A percentile compares a stretch with the other conserved stretches of the same genome.
Evolutionary conservation across 2,113 vertebrate species (phyloP).

Genomic region (Oncorhynchus clarkii): DNA sequence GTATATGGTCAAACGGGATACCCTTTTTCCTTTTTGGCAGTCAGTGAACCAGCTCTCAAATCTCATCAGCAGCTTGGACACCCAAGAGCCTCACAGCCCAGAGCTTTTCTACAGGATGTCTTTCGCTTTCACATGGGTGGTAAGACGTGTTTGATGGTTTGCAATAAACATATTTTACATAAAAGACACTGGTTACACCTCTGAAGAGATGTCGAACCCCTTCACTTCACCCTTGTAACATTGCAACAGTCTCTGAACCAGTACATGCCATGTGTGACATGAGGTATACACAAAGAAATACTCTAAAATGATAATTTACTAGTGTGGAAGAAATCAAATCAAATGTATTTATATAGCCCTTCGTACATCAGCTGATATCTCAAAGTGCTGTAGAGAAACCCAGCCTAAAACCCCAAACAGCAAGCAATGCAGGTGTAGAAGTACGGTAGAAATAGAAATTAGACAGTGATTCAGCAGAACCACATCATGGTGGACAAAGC

Average conservation of each 20-base stretch:
- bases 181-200: background rate
- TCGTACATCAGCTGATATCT: too few species aligned
- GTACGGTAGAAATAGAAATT: conserved; percentile 48
- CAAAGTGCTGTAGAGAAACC: too few species aligned
- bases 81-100: conserved; percentile 83
- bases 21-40: conserved; percentile 64
- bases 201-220: background rate
- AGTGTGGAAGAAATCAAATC: conserved; percentile 82
- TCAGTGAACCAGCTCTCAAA: conserved; percentile 80
- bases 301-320: background rate
- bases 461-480: conserved; percentile 85
- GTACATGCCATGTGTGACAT: too few species aligned
- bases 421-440: too few species aligned
- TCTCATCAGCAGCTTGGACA: conserved; percentile 79
- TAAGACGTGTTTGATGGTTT: conserved; percentile 64
- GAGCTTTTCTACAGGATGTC: conserved; percentile 86
- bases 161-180: background rate
- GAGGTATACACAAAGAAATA: too few species aligned
- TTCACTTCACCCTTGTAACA: background rate
- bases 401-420: too few species aligned
- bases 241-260: too few species aligned
- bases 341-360: too few species aligned
- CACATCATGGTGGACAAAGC: conserved; percentile 85
- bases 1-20: background rate
- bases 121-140: conserved; percentile 87